These are phyloP conservation scores for Bombus sylvicola DNA, from an alignment of 1,140 invertebrate genomes.

Conservation along the genomic window DNA sequence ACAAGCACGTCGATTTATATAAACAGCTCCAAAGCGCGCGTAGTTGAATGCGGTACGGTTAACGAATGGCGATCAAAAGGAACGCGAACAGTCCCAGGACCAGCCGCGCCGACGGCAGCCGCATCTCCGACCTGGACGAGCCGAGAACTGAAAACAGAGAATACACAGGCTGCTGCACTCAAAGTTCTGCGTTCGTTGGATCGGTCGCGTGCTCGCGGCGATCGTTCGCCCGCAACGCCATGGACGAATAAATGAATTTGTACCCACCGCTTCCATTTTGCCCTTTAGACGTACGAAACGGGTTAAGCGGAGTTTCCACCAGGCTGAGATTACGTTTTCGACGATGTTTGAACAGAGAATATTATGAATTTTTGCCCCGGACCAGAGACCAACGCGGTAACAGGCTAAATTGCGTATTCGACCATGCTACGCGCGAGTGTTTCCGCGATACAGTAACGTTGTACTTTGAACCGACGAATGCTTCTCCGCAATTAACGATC, in stretches of 20 bases:
- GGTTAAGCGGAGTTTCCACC: not conserved
- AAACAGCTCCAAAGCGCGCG: conserved; percentile 75
- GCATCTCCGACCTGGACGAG: conserved; percentile 57
- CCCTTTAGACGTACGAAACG: not conserved
- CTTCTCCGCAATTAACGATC: not conserved
- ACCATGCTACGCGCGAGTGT: not conserved
- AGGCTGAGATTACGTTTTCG: not conserved
- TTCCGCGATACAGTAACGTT: not conserved
- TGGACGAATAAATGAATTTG: conserved; percentile 1
- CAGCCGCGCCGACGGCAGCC: conserved; percentile 54
- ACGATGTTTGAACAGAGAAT: not conserved
- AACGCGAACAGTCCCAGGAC: conserved; percentile 68
- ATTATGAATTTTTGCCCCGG: not conserved
- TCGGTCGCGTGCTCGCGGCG: too few relatives aligned
- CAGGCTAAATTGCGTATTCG: not conserved
- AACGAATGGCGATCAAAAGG: conserved; percentile 71
- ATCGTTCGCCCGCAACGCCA: not conserved
- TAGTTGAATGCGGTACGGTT: conserved; percentile 67
- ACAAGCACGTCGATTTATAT: conserved; percentile 77
- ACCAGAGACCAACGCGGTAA: not conserved
- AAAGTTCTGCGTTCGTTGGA: not conserved
- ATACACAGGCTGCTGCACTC: conserved; percentile 16
- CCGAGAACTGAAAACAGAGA: conserved; percentile 70
- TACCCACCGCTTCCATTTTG: not conserved
- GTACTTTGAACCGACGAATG: not conserved